These are phyloP conservation scores for Pterois miles DNA, from an alignment of 2,797 vertebrate genomes.

Conservation along the genomic window DNA sequence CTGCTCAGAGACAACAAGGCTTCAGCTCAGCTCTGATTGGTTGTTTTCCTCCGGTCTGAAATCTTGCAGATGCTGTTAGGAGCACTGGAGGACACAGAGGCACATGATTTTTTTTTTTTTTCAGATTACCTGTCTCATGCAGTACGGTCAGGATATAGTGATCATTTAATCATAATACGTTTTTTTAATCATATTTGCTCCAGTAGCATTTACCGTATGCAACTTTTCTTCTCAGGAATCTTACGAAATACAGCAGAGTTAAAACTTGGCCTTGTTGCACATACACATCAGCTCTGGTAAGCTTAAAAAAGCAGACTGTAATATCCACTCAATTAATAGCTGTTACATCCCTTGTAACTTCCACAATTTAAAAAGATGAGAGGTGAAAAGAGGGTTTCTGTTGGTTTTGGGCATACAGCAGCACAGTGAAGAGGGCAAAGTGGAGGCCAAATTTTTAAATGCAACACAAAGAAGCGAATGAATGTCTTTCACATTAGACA, in stretches of 20 bases:
- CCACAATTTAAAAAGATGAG: conserved; percentile 21
- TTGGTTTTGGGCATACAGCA: conserved; percentile 36
- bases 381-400: conserved; percentile 38
- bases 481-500: conserved; percentile 68
- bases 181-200: too few relatives aligned
- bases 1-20: too few relatives aligned
- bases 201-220: background rate
- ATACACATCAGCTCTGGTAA: background rate
- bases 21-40: too few relatives aligned
- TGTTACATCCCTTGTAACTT: conserved; percentile 14
- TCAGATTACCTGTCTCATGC: too few relatives aligned
- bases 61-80: too few relatives aligned
- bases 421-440: conserved; percentile 41
- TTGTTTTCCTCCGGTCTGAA: too few relatives aligned
- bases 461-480: conserved; percentile 55
- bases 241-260: conserved; percentile 4
- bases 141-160: too few relatives aligned
- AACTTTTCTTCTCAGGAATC: background rate
- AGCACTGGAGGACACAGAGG: too few relatives aligned
- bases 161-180: too few relatives aligned
- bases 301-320: background rate
- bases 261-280: background rate
- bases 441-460: conserved; percentile 55
- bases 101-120: too few relatives aligned
- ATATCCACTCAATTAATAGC: background rate